phyloP scores from a whole-genome alignment of 1,140 invertebrate species.

The Drosophila tani region DNA sequence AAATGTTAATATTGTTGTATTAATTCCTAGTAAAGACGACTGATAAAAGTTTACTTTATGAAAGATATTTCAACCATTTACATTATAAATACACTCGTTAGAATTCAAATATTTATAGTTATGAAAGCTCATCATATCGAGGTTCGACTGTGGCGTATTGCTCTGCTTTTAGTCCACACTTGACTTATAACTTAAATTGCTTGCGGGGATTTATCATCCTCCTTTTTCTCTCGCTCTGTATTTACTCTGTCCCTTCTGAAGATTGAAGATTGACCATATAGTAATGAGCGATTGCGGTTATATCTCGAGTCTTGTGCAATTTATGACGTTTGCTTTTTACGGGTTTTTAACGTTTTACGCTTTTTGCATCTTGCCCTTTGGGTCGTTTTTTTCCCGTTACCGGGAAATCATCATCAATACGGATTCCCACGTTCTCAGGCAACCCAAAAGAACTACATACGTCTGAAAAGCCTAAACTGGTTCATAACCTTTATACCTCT shows the following conservation, averaged over 20 bases:
- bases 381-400: constrained; percentile 7
- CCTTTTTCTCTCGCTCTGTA: constrained; percentile 2
- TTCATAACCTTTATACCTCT: constrained; percentile 8
- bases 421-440: constrained; percentile 31
- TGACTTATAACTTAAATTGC: constrained; percentile 59
- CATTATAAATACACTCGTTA: background rate
- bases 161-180: constrained; percentile 40
- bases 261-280: constrained; percentile 37
- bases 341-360: constrained; percentile 12
- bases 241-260: constrained; percentile 21
- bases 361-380: constrained; percentile 26
- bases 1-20: background rate
- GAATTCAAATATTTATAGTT: background rate
- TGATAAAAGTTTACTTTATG: background rate
- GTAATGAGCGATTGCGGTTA: constrained; percentile 60
- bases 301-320: constrained; percentile 55
- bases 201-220: constrained; percentile 48
- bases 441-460: constrained; percentile 11
- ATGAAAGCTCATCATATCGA: background rate
- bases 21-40: background rate
- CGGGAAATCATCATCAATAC: constrained; percentile 41
- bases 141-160: constrained; percentile 8
- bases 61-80: background rate
- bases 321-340: constrained; percentile 58
- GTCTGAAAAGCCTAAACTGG: constrained; percentile 2